phyloP scores from a whole-genome alignment of 2,888 invertebrate genomes.

The Beris chalybata region DNA sequence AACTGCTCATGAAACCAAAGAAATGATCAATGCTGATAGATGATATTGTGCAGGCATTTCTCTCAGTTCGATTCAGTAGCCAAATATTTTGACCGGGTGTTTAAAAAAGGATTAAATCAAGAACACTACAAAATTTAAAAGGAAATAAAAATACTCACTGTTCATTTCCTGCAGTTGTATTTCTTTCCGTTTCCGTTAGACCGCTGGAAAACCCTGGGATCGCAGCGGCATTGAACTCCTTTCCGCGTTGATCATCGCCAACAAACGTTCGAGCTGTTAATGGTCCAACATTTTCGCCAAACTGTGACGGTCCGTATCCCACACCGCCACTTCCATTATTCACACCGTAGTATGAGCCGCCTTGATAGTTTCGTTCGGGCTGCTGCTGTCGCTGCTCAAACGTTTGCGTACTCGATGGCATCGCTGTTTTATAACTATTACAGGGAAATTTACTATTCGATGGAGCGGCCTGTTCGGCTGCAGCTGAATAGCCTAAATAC shows the following conservation, averaged over 20 bases:
- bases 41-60: too few species aligned
- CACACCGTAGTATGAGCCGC: slow-evolving; percentile 23
- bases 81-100: too few species aligned
- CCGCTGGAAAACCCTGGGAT: slow-evolving; percentile 27
- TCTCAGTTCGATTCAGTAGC: too few species aligned
- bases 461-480: slow-evolving; percentile 10
- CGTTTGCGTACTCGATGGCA: background rate
- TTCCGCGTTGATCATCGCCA: slow-evolving; percentile 24
- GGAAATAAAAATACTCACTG: slow-evolving; percentile 31
- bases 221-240: background rate
- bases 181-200: slow-evolving; percentile 23
- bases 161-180: slow-evolving; percentile 11
- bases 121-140: too few species aligned
- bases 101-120: too few species aligned
- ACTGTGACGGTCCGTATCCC: slow-evolving; percentile 12
- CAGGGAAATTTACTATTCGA: slow-evolving; percentile 7
- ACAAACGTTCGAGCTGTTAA: slow-evolving; percentile 42
- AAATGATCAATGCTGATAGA: too few species aligned
- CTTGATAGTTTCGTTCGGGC: background rate
- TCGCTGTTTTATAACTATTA: slow-evolving; percentile 4
- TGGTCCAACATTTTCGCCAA: slow-evolving; percentile 20
- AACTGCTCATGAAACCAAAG: too few species aligned
- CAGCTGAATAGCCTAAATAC: slow-evolving; percentile 19
- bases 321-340: slow-evolving; percentile 22
- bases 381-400: background rate